These are phyloP conservation scores for Caloenas nicobarica DNA, from an alignment of 2,113 vertebrate genomes.

Conservation along the genomic window DNA sequence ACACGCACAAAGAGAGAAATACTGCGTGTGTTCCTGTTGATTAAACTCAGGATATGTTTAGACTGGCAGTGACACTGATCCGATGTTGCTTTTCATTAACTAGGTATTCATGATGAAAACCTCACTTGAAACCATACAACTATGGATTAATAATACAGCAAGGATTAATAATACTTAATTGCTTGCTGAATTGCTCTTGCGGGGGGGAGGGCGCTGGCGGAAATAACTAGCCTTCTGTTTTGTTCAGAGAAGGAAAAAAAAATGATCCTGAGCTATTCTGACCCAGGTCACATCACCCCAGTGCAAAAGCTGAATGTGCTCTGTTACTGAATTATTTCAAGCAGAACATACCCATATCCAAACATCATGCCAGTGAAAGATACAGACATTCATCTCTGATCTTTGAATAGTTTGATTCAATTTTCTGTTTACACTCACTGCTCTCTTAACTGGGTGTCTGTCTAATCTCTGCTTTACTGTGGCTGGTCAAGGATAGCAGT, in stretches of 20 bases:
- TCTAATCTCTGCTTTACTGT: neutral
- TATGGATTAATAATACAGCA: neutral
- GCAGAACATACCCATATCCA: neutral
- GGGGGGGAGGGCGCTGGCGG: too few species aligned
- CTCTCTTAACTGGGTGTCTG: neutral
- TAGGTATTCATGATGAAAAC: neutral
- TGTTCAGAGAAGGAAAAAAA: neutral
- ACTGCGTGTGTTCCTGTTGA: neutral
- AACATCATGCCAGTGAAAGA: neutral
- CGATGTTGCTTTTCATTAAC: neutral
- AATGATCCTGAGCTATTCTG: neutral
- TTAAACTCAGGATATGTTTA: neutral
- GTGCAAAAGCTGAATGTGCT: neutral
- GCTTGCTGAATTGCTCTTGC: neutral
- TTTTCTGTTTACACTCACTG: neutral
- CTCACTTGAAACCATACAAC: neutral
- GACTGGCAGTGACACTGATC: neutral
- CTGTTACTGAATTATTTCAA: neutral
- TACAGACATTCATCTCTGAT: neutral
- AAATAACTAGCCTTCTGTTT: neutral
- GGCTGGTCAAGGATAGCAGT: neutral
- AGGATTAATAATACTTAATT: neutral
- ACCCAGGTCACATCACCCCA: neutral
- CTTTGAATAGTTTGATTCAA: neutral
- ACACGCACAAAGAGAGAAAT: neutral